phyloP scores from a whole-genome alignment of 2,888 invertebrate genomes.

The Scrobipalpa atriplicella region DNA sequence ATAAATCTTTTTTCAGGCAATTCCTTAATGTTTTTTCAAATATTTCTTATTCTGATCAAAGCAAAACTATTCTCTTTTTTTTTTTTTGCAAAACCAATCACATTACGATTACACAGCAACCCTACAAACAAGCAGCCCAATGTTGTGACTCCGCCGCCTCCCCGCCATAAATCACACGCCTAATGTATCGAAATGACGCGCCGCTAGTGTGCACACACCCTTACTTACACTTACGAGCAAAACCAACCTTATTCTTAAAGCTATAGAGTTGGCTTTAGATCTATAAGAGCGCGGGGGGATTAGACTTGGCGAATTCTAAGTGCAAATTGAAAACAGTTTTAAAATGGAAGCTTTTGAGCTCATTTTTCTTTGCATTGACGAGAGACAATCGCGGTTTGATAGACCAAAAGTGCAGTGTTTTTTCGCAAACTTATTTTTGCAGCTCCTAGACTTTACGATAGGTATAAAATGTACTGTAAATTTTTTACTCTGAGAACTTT shows the following conservation, averaged over 20 bases:
- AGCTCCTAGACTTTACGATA: neutral
- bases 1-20: too few species aligned
- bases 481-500: neutral
- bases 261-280: conserved; percentile 4
- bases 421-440: conserved; percentile 28
- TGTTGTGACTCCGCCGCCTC: conserved; percentile 78
- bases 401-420: conserved; percentile 32
- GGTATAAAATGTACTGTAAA: neutral
- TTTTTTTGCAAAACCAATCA: conserved; percentile 21
- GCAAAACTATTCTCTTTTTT: neutral
- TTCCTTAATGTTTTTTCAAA: too few species aligned
- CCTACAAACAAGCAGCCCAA: conserved; percentile 55
- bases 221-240: conserved; percentile 45
- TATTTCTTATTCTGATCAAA: too few species aligned
- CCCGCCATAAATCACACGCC: conserved; percentile 77
- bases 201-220: conserved; percentile 61
- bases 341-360: conserved; percentile 33
- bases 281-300: neutral
- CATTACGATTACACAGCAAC: conserved; percentile 40
- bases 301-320: neutral
- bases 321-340: neutral
- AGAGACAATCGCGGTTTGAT: conserved; percentile 54
- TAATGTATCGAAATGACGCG: conserved; percentile 80
- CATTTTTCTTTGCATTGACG: conserved; percentile 40
- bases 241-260: neutral